These are phyloP conservation scores for Myripristis murdjan DNA, from an alignment of 2,797 vertebrate species.

Conservation along the genomic window DNA sequence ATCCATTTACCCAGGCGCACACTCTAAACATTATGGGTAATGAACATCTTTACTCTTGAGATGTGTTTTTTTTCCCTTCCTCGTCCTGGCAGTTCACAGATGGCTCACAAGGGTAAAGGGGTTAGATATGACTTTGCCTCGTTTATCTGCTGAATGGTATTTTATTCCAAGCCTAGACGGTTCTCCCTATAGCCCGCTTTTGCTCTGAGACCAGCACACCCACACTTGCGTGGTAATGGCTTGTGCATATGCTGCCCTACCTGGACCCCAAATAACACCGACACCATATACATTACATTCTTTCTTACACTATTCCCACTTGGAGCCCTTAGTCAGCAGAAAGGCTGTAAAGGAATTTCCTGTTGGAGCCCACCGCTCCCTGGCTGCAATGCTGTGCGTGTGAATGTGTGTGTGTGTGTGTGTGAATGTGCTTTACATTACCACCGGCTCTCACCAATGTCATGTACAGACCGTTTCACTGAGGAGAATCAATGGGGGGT, in stretches of 20 bases:
- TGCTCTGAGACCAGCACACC: constrained; percentile 1
- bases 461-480: constrained; percentile 65
- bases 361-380: constrained; percentile 77
- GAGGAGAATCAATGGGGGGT: constrained; percentile 37
- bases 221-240: constrained; percentile 38
- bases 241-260: constrained; percentile 64
- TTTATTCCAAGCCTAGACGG: background rate
- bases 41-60: background rate
- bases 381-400: constrained; percentile 35
- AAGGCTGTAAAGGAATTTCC: constrained; percentile 84
- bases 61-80: constrained; percentile 4
- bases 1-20: constrained; percentile 2
- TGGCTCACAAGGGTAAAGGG: background rate
- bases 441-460: constrained; percentile 52
- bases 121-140: background rate
- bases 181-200: background rate
- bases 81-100: background rate
- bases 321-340: constrained; percentile 81
- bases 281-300: constrained; percentile 75
- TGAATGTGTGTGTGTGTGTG: constrained; percentile 26
- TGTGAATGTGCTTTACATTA: constrained; percentile 63
- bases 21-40: background rate
- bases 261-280: constrained; percentile 60
- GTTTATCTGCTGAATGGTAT: constrained; percentile 5
- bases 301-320: constrained; percentile 71